Evolutionary conservation across 2,797 vertebrate species (phyloP).

Genomic region (Lagorchestes hirsutus): DNA sequence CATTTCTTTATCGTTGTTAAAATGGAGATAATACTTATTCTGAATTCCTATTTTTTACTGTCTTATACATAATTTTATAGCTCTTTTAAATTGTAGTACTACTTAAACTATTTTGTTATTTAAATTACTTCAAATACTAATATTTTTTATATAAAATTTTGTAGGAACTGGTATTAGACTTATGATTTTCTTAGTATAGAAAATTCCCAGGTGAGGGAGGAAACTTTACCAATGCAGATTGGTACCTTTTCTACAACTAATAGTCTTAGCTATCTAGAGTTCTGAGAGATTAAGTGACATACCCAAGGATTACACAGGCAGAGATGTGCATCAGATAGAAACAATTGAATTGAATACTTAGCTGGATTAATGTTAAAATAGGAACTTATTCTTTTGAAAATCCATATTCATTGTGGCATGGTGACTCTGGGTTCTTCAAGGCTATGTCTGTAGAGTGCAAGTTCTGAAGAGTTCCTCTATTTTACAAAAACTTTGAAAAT

Average conservation of each 20-base stretch:
- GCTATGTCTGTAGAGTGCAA: background rate
- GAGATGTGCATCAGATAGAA: background rate
- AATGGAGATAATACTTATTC: slow-evolving; percentile 20
- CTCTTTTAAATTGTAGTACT: background rate
- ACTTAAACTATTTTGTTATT: background rate
- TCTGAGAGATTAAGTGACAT: background rate
- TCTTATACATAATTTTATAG: background rate
- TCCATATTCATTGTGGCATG: background rate
- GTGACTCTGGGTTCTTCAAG: background rate
- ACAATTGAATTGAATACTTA: background rate
- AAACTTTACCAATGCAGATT: background rate
- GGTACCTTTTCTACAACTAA: background rate
- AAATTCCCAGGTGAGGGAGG: background rate
- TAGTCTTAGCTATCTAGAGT: background rate
- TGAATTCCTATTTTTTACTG: background rate
- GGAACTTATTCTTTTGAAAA: background rate
- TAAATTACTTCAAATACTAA: background rate
- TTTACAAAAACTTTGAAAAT: background rate
- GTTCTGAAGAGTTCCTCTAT: background rate
- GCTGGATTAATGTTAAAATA: background rate
- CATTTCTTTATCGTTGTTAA: slow-evolving; percentile 10
- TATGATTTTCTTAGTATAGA: background rate
- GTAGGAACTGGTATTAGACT: background rate
- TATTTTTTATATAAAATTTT: background rate
- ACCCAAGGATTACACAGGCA: background rate